Evolutionary conservation across 2,888 invertebrate genomes (phyloP), one percentile per base, ranked within the genome.

Genomic region (Andrena bucephala): DNA sequence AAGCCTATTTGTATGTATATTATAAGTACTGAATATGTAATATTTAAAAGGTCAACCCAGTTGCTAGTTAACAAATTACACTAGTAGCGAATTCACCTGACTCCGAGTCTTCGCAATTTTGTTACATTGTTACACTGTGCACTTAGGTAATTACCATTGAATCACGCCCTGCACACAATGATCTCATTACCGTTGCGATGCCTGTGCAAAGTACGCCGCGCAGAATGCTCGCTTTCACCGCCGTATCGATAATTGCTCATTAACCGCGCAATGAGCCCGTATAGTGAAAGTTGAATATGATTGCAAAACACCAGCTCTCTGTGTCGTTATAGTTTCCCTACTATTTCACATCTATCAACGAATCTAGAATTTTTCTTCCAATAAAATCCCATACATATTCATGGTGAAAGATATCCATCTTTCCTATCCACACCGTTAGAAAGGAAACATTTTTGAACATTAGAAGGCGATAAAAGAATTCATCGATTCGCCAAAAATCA

Each of bases 211-310:
- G 65, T 66, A 60, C 68, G n/a, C 31, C 36, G 54, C 54, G 27
- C 27, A 50, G 16, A 29, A 10, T 33, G 16, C 63, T 33, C 48
- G 48, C 71, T 82, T 78, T 78, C 77, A 66, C 83, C 48, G 42
- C 13, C 77, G 8, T 36, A 75, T 24, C 20, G 57, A 75, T 82
- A 82, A 81, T 83, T 80, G 68, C 65, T 76, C 31, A 76, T 83
- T 83, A 83, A 69, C 59, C 48, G 31, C 59, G 76, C 31, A 75
- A 80, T 60, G 27, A 54, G 69, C 16, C 16, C 42, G 36, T 69
- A 60, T 16, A 71, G 83, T 76, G 83, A 83, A 83, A 83, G 83
- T 76, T 59, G 63, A 67, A 24, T 24, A n/a, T 50, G n/a, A 8
- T 79, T 60, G 6, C 52, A 60, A 66, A 60, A 69, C 27, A 6